These are phyloP conservation scores for Tetramorium parvispinum DNA, from an alignment of 1,140 invertebrate genomes.

Conservation along the genomic window DNA sequence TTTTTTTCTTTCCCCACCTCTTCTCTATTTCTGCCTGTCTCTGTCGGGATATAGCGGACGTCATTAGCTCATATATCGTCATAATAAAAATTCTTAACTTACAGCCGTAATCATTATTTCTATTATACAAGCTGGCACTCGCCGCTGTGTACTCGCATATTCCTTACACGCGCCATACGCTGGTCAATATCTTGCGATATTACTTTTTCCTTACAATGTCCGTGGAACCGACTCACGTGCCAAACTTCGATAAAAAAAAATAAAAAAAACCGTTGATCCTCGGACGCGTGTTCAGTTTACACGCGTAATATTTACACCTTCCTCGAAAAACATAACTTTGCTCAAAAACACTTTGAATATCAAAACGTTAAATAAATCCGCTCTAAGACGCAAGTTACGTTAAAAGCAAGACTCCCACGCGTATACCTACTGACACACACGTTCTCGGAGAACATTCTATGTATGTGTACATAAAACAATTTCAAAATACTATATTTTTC, in stretches of 20 bases:
- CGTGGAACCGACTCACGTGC: constrained; percentile 11
- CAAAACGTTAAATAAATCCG: constrained; percentile 36
- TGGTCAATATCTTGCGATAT: constrained; percentile 14
- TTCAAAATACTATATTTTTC: constrained; percentile 37
- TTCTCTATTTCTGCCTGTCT: constrained; percentile 7
- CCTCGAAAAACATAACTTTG: constrained; percentile 2
- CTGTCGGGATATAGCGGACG: constrained; percentile 55
- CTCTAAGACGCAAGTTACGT: constrained; percentile 26
- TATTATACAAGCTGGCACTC: constrained; percentile 76
- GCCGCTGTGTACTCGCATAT: constrained; percentile 45
- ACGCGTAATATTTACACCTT: constrained; percentile 19
- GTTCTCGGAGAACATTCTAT: constrained; percentile 22
- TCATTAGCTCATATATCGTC: constrained; percentile 60
- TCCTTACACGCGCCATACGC: constrained; percentile 1
- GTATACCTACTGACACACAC: constrained; percentile 18
- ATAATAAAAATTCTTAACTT: constrained; percentile 59
- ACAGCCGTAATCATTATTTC: constrained; percentile 73
- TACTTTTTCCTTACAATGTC: constrained; percentile 24
- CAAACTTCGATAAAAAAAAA: constrained; percentile 1
- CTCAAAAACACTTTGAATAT: neutral
- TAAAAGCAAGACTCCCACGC: constrained; percentile 31
- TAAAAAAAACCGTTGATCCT: neutral
- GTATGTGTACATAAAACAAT: constrained; percentile 45
- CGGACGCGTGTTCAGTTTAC: neutral
- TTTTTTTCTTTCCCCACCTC: neutral